Base-by-base conservation (phyloP, 1,140 invertebrate species). In the Kradibia gibbosae region DNA sequence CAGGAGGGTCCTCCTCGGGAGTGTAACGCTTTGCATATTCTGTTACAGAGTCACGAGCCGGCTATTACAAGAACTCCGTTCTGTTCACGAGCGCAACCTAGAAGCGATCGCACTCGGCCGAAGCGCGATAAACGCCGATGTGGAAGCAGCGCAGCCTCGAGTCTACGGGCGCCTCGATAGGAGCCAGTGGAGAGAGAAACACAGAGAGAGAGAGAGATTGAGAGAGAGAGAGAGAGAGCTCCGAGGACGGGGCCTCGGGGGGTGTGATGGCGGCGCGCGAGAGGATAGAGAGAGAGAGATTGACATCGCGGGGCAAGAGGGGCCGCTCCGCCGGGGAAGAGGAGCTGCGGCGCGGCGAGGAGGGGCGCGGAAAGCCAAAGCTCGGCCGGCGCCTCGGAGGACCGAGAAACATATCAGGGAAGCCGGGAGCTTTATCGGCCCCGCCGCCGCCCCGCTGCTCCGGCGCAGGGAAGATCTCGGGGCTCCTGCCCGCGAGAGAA, bases 51-150 rank as follows among this genome's bases (percentile, higher is more conserved):
- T 91, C 93, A 50, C 91, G 93, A 85, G 93, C 94, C 83, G 93
- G 93, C 84, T 96, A 96, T 91, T 96, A 96, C 93, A 96, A 97
- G 90, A 96, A 96, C 89, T 96, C 95, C 20, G 95, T 96, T 81
- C 92, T 97, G 71, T 97, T 96, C 88, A 96, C 94, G 83, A 95
- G 95, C 86, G 95, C 95, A 87, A 96, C 95, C 93, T 96, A 96
- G 94, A 94, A 88, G 85, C 88, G 83, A 85, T 84, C 84, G 80
- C 85, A 88, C 22, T 85, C 83, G 72, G 84, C 88, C 17, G 87
- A 90, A 82, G 84, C 82, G 72, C 70, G 71, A 78, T 78, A 55
- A 78, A 42, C 75, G 67, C 7, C 0, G n/a, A 76, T 25, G 15
- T 39, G 13, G 15, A 36, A 57, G 39, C 25, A 10, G 4, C 48